These are phyloP conservation scores for Orthosia incerta DNA, from an alignment of 2,888 invertebrate species.

Conservation along the genomic window DNA sequence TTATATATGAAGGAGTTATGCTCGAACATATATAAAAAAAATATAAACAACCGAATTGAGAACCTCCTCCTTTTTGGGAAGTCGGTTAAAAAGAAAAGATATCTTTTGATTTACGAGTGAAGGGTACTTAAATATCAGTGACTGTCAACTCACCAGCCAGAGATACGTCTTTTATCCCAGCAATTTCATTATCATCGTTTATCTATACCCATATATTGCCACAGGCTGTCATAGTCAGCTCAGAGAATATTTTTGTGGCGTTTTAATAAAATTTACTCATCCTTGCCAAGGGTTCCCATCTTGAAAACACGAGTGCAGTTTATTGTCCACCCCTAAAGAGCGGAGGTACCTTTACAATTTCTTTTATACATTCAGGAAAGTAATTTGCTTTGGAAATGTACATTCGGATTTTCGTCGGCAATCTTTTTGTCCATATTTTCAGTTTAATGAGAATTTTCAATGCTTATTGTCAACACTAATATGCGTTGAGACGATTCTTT, in stretches of 20 bases:
- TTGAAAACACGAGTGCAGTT: constrained; percentile 76
- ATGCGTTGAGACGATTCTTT: constrained; percentile 30
- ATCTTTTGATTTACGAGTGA: too few species aligned
- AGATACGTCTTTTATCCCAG: constrained; percentile 22
- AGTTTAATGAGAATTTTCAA: constrained; percentile 50
- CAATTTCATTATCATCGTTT: constrained; percentile 50
- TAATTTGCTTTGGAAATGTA: constrained; percentile 51
- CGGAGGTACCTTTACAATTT: constrained; percentile 61
- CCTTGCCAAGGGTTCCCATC: constrained; percentile 68
- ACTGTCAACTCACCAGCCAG: background rate
- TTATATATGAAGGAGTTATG: too few species aligned
- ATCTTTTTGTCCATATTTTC: constrained; percentile 58
- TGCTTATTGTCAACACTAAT: constrained; percentile 61
- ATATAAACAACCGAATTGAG: too few species aligned
- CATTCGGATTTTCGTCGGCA: constrained; percentile 49
- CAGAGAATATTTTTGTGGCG: constrained; percentile 75
- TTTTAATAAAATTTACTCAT: constrained; percentile 81
- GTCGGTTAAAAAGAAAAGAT: background rate
- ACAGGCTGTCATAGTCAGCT: constrained; percentile 68
- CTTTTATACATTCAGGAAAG: constrained; percentile 64
- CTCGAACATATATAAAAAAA: too few species aligned
- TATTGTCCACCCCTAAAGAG: constrained; percentile 71
- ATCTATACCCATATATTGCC: constrained; percentile 63
- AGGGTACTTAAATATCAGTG: constrained; percentile 1
- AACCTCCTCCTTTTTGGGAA: too few species aligned